Evolutionary conservation across 2,797 vertebrate species (phyloP).

Genomic region (Typhlichthys subterraneus): DNA sequence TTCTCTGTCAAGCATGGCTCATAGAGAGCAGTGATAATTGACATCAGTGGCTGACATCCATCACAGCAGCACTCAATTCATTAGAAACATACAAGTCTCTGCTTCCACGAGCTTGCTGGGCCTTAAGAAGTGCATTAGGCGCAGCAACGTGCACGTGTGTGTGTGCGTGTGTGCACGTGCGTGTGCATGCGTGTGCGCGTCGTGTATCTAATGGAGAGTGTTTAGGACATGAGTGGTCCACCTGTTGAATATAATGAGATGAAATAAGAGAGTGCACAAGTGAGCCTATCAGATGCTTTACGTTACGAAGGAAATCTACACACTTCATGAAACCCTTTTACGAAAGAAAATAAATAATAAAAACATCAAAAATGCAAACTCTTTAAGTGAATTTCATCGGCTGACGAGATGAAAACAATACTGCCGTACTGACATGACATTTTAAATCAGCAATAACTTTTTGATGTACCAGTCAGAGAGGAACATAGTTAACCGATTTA

Average conservation of each 20-base stretch:
- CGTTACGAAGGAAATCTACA: not conserved
- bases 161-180: not conserved
- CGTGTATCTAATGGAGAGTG: conserved; percentile 36
- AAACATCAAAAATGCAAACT: too few relatives aligned
- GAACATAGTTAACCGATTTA: too few relatives aligned
- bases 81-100: conserved; percentile 58
- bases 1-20: conserved; percentile 60
- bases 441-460: too few relatives aligned
- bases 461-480: too few relatives aligned
- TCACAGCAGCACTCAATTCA: conserved; percentile 64
- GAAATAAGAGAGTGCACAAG: conserved; percentile 6
- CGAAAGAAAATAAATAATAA: too few relatives aligned
- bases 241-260: conserved; percentile 24
- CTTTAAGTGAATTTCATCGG: too few relatives aligned
- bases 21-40: conserved; percentile 61
- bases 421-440: too few relatives aligned
- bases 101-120: conserved; percentile 12
- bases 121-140: conserved; percentile 40
- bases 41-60: conserved; percentile 57
- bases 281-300: too few relatives aligned
- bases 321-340: too few relatives aligned
- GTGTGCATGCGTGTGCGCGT: not conserved
- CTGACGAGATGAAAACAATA: too few relatives aligned
- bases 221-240: conserved; percentile 28
- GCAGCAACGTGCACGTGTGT: conserved; percentile 1